Conservation (phyloP, 2,888 invertebrate species). For the Eulithis testata region DNA sequence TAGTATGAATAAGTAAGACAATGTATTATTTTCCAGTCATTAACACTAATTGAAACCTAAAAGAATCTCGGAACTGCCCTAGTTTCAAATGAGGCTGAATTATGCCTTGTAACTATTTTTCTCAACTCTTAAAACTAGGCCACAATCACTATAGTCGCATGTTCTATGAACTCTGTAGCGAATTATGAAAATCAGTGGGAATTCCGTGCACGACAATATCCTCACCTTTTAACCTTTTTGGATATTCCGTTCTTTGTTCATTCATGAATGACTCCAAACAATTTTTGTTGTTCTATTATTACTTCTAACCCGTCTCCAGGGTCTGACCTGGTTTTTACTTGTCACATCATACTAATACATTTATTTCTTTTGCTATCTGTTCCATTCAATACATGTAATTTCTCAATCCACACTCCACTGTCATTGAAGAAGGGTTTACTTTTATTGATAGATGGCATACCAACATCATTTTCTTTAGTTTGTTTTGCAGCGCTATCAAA, state of each 20-base stretch:
- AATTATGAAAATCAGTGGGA: slow-evolving; percentile 19
- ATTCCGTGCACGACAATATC: slow-evolving; percentile 14
- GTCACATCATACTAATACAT: neutral
- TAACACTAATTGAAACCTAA: neutral
- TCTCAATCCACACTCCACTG: no score
- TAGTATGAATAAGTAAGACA: neutral
- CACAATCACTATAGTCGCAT: neutral
- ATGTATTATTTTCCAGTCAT: neutral
- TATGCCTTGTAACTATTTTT: neutral
- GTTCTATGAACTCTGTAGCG: neutral
- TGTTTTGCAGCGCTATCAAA: no score
- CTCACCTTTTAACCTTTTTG: slow-evolving; percentile 15
- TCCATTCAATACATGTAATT: neutral
- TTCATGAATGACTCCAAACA: neutral
- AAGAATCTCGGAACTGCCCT: no score
- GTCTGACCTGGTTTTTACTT: neutral
- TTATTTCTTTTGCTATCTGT: neutral
- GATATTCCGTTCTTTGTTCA: slow-evolving; percentile 8
- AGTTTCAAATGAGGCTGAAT: neutral
- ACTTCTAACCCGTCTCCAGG: neutral
- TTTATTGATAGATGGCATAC: no score
- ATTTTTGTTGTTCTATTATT: neutral
- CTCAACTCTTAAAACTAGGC: neutral
- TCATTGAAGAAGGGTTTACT: no score
- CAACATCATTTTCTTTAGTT: no score